Evolutionary conservation across 2,888 invertebrate genomes (phyloP).

Genomic region (Archips crataeganus): DNA sequence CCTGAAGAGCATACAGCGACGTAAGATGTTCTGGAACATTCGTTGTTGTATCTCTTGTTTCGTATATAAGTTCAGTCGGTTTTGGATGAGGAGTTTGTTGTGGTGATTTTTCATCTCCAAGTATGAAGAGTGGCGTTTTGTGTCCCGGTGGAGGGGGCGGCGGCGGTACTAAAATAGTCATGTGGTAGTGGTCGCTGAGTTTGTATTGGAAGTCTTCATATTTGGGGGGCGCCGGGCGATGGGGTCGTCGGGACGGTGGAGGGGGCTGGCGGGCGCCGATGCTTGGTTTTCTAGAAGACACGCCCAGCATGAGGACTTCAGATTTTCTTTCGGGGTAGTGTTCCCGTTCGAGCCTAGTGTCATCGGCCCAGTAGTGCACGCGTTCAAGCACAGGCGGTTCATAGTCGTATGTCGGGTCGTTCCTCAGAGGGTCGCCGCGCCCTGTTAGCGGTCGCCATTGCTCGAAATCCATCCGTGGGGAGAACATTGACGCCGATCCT

Average conservation of each 20-base stretch:
- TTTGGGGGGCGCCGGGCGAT: conserved; percentile 64
- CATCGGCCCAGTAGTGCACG: conserved; percentile 93
- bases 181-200: conserved; percentile 84
- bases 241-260: conserved; percentile 53
- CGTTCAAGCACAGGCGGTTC: conserved; percentile 92
- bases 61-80: conserved; percentile 54
- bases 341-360: conserved; percentile 85
- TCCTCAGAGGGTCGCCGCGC: conserved; percentile 92
- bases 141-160: conserved; percentile 84
- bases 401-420: conserved; percentile 94
- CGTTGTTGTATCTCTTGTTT: conserved; percentile 56
- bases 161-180: conserved; percentile 90
- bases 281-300: conserved; percentile 89
- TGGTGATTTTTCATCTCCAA: conserved; percentile 61
- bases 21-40: conserved; percentile 56
- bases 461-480: conserved; percentile 93
- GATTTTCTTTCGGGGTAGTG: conserved; percentile 86
- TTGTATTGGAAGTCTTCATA: conserved; percentile 84
- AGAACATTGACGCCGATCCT: conserved; percentile 82
- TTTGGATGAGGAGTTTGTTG: conserved; percentile 54
- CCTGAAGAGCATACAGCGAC: conserved; percentile 84
- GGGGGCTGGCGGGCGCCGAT: conserved; percentile 79
- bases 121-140: conserved; percentile 66
- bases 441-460: conserved; percentile 93
- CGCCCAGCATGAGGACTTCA: conserved; percentile 89